Percentiles rank a stretch among this genome's conserved stretches.
These are phyloP conservation scores for Heliornis fulica DNA, from an alignment of 2,113 vertebrate species.

Conservation along the genomic window DNA sequence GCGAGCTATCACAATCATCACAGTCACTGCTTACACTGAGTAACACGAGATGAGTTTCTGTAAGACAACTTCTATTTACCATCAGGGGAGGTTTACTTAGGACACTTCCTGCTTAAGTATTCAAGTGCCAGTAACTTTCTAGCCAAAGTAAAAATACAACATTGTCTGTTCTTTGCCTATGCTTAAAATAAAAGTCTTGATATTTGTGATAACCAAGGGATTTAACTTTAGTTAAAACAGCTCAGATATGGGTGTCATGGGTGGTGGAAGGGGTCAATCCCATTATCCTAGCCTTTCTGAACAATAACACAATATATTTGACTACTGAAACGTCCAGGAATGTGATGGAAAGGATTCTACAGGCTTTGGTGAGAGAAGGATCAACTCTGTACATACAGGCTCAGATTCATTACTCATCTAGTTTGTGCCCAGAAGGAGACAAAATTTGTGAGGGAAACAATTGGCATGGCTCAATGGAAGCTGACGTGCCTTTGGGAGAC, in stretches of 20 bases:
- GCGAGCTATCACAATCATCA: neutral
- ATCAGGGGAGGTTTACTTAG: neutral
- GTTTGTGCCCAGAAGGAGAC: neutral
- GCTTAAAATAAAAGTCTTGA: neutral
- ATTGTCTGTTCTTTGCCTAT: neutral
- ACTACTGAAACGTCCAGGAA: neutral
- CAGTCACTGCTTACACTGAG: neutral
- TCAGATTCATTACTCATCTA: neutral
- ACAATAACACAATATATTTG: neutral
- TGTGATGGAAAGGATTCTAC: neutral
- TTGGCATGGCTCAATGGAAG: neutral
- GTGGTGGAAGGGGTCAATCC: neutral
- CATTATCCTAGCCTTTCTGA: neutral
- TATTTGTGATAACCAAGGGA: neutral
- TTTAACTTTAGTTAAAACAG: neutral
- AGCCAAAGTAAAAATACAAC: neutral
- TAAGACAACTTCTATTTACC: neutral
- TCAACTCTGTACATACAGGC: neutral
- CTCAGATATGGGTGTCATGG: neutral
- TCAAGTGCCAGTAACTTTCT: neutral
- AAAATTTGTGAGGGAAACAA: neutral
- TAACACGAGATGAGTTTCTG: neutral
- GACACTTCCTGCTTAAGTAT: neutral
- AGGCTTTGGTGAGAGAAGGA: neutral
- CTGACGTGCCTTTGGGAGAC: neutral